Percentiles rank a stretch among this genome's conserved stretches.
phyloP scores from a whole-genome alignment of 1,140 invertebrate species.

The Coptotermes formosanus region DNA sequence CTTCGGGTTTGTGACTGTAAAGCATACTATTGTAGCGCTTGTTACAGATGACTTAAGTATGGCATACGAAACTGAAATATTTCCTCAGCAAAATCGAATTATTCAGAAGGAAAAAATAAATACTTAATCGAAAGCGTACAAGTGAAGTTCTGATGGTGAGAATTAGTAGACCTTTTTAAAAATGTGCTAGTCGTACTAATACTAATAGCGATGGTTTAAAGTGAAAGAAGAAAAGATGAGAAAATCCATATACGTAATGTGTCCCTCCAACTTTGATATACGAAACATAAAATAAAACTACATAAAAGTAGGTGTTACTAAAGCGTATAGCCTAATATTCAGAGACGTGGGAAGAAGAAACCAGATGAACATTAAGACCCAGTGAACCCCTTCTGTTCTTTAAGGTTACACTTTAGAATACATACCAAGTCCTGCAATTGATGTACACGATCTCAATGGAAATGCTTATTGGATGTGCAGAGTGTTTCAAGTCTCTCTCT shows the following conservation, averaged over 20 bases:
- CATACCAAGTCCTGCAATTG: not conserved
- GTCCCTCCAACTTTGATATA: not conserved
- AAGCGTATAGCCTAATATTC: not conserved
- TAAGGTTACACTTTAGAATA: not conserved
- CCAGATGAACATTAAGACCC: not conserved
- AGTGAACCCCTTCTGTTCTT: not conserved
- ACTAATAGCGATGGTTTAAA: too few relatives aligned
- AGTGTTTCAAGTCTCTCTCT: not conserved
- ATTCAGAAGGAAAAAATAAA: not conserved
- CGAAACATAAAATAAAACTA: not conserved
- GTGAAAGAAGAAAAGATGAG: too few relatives aligned
- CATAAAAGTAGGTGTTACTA: not conserved
- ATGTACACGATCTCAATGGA: not conserved
- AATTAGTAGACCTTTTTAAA: too few relatives aligned
- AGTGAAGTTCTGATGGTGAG: not conserved
- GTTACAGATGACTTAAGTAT: not conserved
- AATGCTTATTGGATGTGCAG: not conserved
- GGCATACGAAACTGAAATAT: not conserved
- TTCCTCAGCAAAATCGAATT: constrained; percentile 2
- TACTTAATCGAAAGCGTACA: not conserved
- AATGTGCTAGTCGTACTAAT: too few relatives aligned
- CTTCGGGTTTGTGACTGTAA: too few relatives aligned
- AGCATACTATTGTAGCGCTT: not conserved
- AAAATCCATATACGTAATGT: not conserved
- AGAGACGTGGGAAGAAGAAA: not conserved